Evolutionary conservation across 2,888 invertebrate species (phyloP).

Genomic region (Amphipoea lucens): DNA sequence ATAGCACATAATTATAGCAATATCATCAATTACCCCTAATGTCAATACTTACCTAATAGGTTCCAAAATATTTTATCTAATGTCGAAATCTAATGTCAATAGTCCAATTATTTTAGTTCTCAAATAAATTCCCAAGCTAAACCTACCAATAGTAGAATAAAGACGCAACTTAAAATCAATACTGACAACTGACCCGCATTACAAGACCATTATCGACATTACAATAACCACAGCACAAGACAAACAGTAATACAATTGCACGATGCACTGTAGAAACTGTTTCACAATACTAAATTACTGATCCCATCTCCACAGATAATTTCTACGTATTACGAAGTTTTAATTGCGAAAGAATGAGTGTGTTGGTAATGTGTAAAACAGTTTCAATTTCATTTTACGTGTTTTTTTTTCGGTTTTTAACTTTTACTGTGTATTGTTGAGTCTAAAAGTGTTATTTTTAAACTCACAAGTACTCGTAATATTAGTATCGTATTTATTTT

Average conservation of each 20-base stretch:
- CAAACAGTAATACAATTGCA: conserved; percentile 46
- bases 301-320: conserved; percentile 53
- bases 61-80: too few relatives aligned
- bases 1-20: not conserved
- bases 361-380: conserved; percentile 41
- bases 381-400: conserved; percentile 42
- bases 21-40: not conserved
- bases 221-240: conserved; percentile 47
- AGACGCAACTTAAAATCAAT: conserved; percentile 39
- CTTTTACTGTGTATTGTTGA: conserved; percentile 32
- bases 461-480: conserved; percentile 4
- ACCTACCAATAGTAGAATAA: conserved; percentile 10
- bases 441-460: not conserved
- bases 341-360: conserved; percentile 55
- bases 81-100: not conserved
- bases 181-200: conserved; percentile 39
- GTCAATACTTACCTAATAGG: not conserved
- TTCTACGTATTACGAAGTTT: conserved; percentile 50
- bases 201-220: conserved; percentile 47
- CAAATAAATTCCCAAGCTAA: conserved; percentile 1
- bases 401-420: conserved; percentile 21
- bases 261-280: conserved; percentile 40
- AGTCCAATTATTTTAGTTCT: conserved; percentile 14
- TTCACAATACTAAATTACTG: conserved; percentile 60
- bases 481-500: not conserved